phyloP scores from a whole-genome alignment of 2,888 invertebrate genomes.

The Lysandra coridon region DNA sequence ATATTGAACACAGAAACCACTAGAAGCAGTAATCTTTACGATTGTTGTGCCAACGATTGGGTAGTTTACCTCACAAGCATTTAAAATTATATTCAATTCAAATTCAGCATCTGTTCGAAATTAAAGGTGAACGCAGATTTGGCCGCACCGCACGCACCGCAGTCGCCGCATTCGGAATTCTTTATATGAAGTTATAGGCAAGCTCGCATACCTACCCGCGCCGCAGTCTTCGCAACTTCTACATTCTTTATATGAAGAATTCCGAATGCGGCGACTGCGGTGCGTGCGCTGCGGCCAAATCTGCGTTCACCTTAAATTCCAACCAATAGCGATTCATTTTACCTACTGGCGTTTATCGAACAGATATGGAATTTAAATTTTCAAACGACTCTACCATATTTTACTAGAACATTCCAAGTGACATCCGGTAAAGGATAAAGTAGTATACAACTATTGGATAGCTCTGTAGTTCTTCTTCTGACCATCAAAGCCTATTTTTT shows the following conservation, averaged over 20 bases:
- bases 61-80: background rate
- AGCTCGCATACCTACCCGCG: no score
- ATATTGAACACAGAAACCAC: background rate
- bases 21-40: background rate
- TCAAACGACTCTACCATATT: background rate
- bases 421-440: background rate
- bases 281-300: no score
- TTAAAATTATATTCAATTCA: slow-evolving; percentile 11
- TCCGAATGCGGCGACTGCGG: no score
- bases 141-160: no score
- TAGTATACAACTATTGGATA: background rate
- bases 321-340: background rate
- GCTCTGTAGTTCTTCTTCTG: background rate
- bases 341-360: background rate
- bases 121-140: background rate
- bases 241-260: no score
- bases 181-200: no score
- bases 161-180: no score
- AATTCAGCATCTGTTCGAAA: slow-evolving; percentile 27
- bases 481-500: background rate
- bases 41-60: background rate
- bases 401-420: slow-evolving; percentile 4
- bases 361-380: slow-evolving; percentile 25
- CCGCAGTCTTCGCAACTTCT: no score
- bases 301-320: no score